Base-by-base conservation (phyloP, 2,113 vertebrate species). In the Microcebus jonahi region DNA sequence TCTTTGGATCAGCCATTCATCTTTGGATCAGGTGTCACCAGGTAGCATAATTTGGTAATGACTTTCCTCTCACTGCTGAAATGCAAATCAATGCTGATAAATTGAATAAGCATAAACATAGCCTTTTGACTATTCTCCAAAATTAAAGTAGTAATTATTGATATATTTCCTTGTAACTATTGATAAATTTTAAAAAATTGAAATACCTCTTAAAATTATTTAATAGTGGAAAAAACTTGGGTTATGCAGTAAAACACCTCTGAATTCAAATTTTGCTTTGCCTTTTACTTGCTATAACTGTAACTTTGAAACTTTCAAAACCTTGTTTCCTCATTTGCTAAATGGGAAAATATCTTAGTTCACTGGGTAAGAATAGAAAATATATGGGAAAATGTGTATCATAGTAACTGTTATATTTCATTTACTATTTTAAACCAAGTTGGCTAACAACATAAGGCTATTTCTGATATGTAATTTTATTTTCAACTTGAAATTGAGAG, bases 401-500 rank as follows among this genome's bases (percentile, higher is more conserved):
- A 75, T n/a, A 71, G 11, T 70, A 85, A 84, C 39, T 86, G 27
- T 90, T 57, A 50, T 48, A 67, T 68, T 92, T 8, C 42, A 36
- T 53, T 87, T 67, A 82, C 12, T 18, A 81, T 75, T 90, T 97
- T n/a, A 87, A 67, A 61, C 27, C 50, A 91, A 67, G 68, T 61
- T 6, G 53, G 17, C 50, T 65, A 50, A 80, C 25, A 91, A 39
- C 15, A 42, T 2, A 39, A 88, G 31, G 65, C 10, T 82, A 20
- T 85, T 95, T 67, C 21, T 82, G 14, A 31, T 20, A 25, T 9
- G 2, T 29, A 13, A 6, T 65, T 89, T 88, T 61, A 36, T 80
- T 82, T 95, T 81, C 20, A 13, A n/a, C 61, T 85, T 88, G n/a
- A 85, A 89, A 82, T 36, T 80, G 34, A 94, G 39, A 88, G 27